Conservation (phyloP, 2,797 vertebrate genomes). For the Lateolabrax maculatus region DNA sequence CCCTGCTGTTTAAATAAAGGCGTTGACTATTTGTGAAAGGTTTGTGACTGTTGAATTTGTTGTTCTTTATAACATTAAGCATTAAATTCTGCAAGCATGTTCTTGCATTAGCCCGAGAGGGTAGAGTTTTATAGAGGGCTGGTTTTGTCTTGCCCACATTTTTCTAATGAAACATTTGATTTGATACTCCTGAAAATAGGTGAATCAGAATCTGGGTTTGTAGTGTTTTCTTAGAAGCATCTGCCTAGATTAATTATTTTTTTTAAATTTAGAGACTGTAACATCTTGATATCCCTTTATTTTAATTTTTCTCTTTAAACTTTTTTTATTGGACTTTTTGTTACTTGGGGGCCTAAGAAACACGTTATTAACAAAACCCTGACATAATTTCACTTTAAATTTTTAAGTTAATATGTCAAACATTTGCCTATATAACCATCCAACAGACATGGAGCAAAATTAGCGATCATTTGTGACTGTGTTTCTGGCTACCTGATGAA, state of each 20-base stretch:
- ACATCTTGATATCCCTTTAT: neutral
- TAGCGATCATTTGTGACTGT: neutral
- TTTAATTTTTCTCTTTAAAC: neutral
- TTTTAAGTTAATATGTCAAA: neutral
- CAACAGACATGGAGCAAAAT: neutral
- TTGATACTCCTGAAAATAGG: neutral
- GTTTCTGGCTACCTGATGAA: neutral
- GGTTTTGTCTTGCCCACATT: neutral
- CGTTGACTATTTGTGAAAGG: neutral
- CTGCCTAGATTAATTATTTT: neutral
- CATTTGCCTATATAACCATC: too few relatives aligned
- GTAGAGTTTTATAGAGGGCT: neutral
- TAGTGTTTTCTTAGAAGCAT: neutral
- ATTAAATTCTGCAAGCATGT: neutral
- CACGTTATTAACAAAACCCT: neutral
- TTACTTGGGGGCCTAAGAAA: neutral
- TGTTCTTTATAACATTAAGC: neutral
- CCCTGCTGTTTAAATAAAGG: neutral
- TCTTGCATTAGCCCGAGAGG: neutral
- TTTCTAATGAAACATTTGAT: neutral
- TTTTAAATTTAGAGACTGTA: too few relatives aligned
- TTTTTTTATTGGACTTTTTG: neutral
- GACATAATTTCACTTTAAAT: neutral
- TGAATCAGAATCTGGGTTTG: neutral
- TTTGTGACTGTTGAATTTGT: conserved; percentile 2